Conservation (phyloP, 2,797 vertebrate species). For the Catostomus latipinnis region DNA sequence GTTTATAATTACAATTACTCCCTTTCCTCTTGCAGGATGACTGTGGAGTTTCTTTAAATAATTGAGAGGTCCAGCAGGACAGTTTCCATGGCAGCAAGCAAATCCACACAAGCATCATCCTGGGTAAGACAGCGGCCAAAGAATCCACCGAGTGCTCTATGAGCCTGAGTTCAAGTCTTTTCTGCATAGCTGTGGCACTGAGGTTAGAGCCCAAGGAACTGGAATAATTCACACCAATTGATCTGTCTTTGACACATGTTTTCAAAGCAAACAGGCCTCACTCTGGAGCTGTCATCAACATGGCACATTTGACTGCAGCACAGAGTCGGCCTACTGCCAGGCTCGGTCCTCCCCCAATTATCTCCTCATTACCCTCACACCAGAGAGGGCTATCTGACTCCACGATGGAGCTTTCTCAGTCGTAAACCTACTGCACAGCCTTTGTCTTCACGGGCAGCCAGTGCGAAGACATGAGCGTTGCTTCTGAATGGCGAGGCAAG, state of each 20-base stretch:
- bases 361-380: slow-evolving; percentile 61
- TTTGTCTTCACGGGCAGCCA: slow-evolving; percentile 62
- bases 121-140: slow-evolving; percentile 68
- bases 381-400: slow-evolving; percentile 49
- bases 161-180: slow-evolving; percentile 58
- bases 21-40: slow-evolving; percentile 62
- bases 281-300: slow-evolving; percentile 60
- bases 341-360: slow-evolving; percentile 52
- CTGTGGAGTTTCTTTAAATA: slow-evolving; percentile 65
- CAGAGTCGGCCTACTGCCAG: slow-evolving; percentile 27
- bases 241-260: slow-evolving; percentile 69
- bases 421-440: slow-evolving; percentile 53
- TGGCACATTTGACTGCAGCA: slow-evolving; percentile 21
- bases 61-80: slow-evolving; percentile 52
- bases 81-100: slow-evolving; percentile 51
- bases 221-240: slow-evolving; percentile 65
- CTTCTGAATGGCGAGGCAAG: slow-evolving; percentile 56
- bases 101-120: slow-evolving; percentile 62
- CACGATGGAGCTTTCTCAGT: slow-evolving; percentile 50
- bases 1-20: slow-evolving; percentile 4
- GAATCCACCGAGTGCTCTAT: slow-evolving; percentile 46
- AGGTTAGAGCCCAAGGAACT: slow-evolving; percentile 59
- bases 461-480: slow-evolving; percentile 54
- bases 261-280: slow-evolving; percentile 69
- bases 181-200: slow-evolving; percentile 64